phyloP scores from a whole-genome alignment of 2,113 vertebrate species.

The Carassius gibelio region DNA sequence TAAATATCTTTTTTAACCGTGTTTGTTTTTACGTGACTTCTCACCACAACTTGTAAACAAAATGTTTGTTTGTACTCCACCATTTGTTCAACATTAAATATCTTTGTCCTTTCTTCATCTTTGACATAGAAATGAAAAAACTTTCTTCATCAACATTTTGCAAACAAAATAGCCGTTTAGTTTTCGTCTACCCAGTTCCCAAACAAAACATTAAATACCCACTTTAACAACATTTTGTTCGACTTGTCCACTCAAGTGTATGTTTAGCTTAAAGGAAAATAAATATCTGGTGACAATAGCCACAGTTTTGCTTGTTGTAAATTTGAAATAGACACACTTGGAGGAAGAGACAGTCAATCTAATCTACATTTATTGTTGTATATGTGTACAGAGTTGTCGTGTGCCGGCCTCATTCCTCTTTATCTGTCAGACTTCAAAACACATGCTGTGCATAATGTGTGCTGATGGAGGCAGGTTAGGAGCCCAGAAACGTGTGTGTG shows the following conservation, averaged over 20 bases:
- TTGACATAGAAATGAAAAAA: too few relatives aligned
- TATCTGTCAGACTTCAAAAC: slow-evolving; percentile 11
- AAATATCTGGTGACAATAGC: not conserved
- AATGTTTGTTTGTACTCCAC: not conserved
- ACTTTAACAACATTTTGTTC: not conserved
- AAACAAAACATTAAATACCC: not conserved
- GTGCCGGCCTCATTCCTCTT: not conserved
- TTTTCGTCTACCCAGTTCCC: not conserved
- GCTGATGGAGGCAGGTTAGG: slow-evolving; percentile 25
- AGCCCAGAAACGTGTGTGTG: slow-evolving; percentile 5
- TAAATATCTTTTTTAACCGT: not conserved
- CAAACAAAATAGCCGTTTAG: not conserved
- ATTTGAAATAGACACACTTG: not conserved
- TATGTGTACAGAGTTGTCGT: not conserved
- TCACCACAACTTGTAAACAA: not conserved
- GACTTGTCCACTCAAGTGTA: too few relatives aligned
- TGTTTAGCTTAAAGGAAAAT: not conserved
- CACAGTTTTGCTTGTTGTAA: not conserved
- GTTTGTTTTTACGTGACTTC: not conserved
- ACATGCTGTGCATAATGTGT: slow-evolving; percentile 1
- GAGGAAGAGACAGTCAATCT: slow-evolving; percentile 3
- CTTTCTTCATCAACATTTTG: too few relatives aligned
- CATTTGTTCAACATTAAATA: not conserved
- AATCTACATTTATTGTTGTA: not conserved
- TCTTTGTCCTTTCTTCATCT: too few relatives aligned